A percentile compares a stretch with the other conserved stretches of the same genome.
Evolutionary conservation across 2,888 invertebrate genomes (phyloP).

Genomic region (Chesias legatella): DNA sequence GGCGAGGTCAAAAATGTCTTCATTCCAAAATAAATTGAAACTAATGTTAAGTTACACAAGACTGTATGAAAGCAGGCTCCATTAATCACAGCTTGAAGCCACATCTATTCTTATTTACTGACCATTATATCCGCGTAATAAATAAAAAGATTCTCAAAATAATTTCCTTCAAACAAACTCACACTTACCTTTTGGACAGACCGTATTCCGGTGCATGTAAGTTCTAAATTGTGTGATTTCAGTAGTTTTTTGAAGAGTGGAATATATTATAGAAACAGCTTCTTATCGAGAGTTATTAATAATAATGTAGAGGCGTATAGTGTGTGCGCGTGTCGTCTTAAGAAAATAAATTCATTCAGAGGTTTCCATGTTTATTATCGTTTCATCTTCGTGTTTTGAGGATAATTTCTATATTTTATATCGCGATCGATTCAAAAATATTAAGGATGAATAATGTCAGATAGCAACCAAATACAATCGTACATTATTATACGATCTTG

Average conservation of each 20-base stretch:
- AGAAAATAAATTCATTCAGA: constrained; percentile 38
- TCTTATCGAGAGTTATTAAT: constrained; percentile 47
- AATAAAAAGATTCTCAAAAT: constrained; percentile 63
- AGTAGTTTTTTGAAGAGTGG: constrained; percentile 29
- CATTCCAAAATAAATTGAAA: constrained; percentile 67
- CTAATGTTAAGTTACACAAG: constrained; percentile 62
- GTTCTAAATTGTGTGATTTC: constrained; percentile 25
- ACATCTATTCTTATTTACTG: constrained; percentile 61
- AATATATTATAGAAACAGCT: constrained; percentile 43
- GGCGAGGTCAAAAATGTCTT: constrained; percentile 65
- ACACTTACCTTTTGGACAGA: constrained; percentile 21
- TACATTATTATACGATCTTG: too few relatives aligned
- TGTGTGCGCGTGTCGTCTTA: constrained; percentile 34
- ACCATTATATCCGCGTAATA: constrained; percentile 50
- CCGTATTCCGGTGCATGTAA: constrained; percentile 32
- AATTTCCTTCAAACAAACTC: constrained; percentile 47
- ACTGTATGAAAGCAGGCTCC: constrained; percentile 48
- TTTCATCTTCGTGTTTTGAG: constrained; percentile 23
- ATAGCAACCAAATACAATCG: neutral
- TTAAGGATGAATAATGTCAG: neutral
- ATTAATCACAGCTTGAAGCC: constrained; percentile 72
- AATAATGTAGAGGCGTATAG: constrained; percentile 40
- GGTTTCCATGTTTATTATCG: constrained; percentile 34
- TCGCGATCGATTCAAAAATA: constrained; percentile 3
- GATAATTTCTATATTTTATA: constrained; percentile 15